Evolutionary conservation across 2,888 invertebrate species (phyloP).

Genomic region (Escarpia spicata): DNA sequence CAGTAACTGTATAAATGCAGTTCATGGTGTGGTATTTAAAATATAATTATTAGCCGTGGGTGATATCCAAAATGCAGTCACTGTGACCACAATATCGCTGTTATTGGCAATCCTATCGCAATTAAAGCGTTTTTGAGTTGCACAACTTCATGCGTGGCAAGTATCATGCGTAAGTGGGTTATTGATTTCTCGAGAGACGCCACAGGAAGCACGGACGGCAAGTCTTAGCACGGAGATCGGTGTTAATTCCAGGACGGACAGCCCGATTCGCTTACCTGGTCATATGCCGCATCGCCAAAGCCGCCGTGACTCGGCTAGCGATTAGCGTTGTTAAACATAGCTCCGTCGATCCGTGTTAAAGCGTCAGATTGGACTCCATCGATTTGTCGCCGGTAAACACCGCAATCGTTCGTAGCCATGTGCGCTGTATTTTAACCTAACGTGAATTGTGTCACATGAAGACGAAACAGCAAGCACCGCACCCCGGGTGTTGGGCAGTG

Average conservation of each 20-base stretch:
- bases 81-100: not conserved
- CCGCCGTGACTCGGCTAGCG: not conserved
- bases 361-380: not conserved
- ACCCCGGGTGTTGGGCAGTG: not conserved
- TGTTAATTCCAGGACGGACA: not conserved
- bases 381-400: not conserved
- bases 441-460: too few relatives aligned
- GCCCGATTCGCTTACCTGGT: not conserved
- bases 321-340: slow-evolving; percentile 13
- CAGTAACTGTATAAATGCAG: too few relatives aligned
- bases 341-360: slow-evolving; percentile 6
- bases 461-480: not conserved
- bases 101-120: not conserved
- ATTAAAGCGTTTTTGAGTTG: slow-evolving; percentile 10
- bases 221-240: not conserved
- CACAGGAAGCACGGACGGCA: not conserved
- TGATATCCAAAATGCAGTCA: not conserved
- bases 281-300: not conserved
- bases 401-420: not conserved
- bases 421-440: not conserved
- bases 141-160: not conserved
- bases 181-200: not conserved
- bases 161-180: not conserved
- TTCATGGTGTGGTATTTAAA: not conserved
- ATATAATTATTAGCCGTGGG: not conserved